A percentile compares a stretch with the other conserved stretches of the same genome.
phyloP scores from a whole-genome alignment of 2,797 vertebrate genomes.

The Sebastes jordani region DNA sequence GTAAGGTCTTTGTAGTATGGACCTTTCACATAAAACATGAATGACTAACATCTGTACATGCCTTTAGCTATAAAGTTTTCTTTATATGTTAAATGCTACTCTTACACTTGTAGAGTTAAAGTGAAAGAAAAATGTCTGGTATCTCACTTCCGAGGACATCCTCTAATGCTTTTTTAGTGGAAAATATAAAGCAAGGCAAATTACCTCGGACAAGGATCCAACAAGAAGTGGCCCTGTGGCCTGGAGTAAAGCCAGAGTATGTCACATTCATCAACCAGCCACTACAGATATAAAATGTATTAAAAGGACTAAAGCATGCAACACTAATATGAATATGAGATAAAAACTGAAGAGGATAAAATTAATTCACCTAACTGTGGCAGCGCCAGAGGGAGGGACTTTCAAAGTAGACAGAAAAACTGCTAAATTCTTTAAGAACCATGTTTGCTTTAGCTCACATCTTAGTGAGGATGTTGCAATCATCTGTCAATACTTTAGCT shows the following conservation, averaged over 20 bases:
- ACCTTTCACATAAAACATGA: conserved; percentile 25
- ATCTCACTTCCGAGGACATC: neutral
- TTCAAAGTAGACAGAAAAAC: no score
- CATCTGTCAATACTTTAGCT: no score
- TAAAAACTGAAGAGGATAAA: no score
- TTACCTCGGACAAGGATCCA: neutral
- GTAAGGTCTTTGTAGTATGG: conserved; percentile 9
- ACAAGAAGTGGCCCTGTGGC: neutral
- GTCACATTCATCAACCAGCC: neutral
- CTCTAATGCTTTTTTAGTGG: neutral
- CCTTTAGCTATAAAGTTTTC: conserved; percentile 14
- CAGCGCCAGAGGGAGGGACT: no score
- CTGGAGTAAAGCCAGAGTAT: neutral
- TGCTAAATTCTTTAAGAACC: no score
- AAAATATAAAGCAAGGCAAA: neutral
- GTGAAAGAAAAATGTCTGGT: neutral
- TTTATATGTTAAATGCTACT: neutral
- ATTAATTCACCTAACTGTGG: no score
- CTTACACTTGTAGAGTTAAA: neutral
- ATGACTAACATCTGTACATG: conserved; percentile 5
- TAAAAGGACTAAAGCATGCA: neutral
- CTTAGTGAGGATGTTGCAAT: no score
- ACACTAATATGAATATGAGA: no score
- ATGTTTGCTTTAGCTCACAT: no score
- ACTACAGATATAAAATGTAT: neutral